These are phyloP conservation scores for Heteromormyrus szaboi DNA, from an alignment of 2,797 vertebrate genomes.

Conservation along the genomic window DNA sequence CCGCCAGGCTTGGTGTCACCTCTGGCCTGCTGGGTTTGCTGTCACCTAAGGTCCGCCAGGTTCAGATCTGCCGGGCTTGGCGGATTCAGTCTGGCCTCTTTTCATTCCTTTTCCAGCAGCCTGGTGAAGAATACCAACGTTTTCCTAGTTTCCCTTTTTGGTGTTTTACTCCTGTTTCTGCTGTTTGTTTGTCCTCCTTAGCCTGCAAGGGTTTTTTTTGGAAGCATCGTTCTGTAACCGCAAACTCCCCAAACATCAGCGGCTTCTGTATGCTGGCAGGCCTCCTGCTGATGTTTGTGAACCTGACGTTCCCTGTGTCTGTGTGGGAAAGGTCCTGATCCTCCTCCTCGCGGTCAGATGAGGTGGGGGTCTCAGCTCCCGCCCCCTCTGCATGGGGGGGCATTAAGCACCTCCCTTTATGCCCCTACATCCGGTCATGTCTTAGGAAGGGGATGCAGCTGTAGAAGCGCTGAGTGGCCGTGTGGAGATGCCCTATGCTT, in stretches of 20 bases:
- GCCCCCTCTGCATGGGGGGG: conserved; percentile 41
- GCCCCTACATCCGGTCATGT: conserved; percentile 41
- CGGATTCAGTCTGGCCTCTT: background rate
- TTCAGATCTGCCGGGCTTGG: background rate
- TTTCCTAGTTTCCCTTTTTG: background rate
- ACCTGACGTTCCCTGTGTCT: background rate
- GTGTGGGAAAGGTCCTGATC: background rate
- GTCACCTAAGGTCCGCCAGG: background rate
- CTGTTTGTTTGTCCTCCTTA: background rate
- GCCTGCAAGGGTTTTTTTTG: background rate
- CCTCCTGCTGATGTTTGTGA: background rate
- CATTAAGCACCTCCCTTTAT: conserved; percentile 25
- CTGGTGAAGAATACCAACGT: background rate
- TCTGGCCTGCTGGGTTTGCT: background rate
- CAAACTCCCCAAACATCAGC: background rate
- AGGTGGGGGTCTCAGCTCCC: conserved; percentile 8
- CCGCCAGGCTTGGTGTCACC: background rate
- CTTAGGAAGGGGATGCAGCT: conserved; percentile 44
- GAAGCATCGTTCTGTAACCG: background rate
- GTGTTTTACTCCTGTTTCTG: background rate
- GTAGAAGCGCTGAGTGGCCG: conserved; percentile 59
- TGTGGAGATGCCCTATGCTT: conserved; percentile 51
- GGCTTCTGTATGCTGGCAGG: background rate
- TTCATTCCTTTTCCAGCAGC: background rate
- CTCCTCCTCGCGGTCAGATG: background rate